Base-by-base conservation (phyloP, 2,888 invertebrate genomes). In the Latrodectus elegans region DNA sequence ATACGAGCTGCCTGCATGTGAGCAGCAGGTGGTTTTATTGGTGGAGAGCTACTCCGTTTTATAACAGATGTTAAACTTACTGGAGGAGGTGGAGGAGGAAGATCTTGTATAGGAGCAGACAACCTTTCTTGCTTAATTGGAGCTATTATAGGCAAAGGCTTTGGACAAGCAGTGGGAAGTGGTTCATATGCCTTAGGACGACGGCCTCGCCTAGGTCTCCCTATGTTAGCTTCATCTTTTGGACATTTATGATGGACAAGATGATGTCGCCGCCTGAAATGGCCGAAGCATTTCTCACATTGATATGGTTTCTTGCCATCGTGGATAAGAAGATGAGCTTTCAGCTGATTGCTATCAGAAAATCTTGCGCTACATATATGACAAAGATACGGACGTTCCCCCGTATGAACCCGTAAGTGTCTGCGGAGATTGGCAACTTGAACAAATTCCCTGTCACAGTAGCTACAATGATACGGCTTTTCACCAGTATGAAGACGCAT, bases 401-500 rank as follows among this genome's bases (percentile, higher is more conserved):
- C 97, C 0, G 97, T 97, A 92, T 97, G 97, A 0, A 97, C 97
- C 79, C 97, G 94, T 68, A 97, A 93, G 91, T 97, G 97, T 12
- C 97, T 94, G 8, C 97, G 94, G 64, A 97, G 94, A 92, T 97
- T 97, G 15, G 97, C 97, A 55, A 97, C 97, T 92, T 97, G 97
- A 55, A 97, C 97, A 92, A 97, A 97, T 91, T 97, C 96, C 2
- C 97, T 94, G 89, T 97, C 97, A 93, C 97, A 97, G 92, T 96
- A 96, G 79, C 95, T 95, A 92, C 97, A 97, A 91, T 96, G 95
- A 92, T 97, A 97, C 0, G 97, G 97, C 91, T 97, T 96, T 92
- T 97, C 97, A 0, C 97, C 97, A 0, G 97, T 97, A 92, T 97
- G 97, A 89, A 97, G 93, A 38, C 97, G 94, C 94, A 97, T 95